Conservation (phyloP, 2,888 invertebrate genomes). For the Sinohyriopsis cumingii region DNA sequence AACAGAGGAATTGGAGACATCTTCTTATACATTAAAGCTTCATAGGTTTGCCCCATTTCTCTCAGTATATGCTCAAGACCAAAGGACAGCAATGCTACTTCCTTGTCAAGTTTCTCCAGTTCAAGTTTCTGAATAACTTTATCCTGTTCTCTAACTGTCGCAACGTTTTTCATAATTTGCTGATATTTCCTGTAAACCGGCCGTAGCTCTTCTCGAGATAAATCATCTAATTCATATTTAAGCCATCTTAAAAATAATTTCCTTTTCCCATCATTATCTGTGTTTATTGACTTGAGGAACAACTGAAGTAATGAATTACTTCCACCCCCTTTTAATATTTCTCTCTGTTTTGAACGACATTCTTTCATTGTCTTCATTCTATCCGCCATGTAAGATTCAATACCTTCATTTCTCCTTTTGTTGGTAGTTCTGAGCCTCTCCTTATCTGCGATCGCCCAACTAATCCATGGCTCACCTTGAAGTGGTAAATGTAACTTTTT, state of each 20-base stretch:
- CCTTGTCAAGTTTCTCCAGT: background rate
- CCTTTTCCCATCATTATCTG: background rate
- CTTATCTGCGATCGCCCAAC: no score
- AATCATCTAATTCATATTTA: background rate
- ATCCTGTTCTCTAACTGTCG: background rate
- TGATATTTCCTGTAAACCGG: background rate
- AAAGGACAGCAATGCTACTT: conserved; percentile 8
- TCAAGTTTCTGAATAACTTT: background rate
- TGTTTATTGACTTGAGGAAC: background rate
- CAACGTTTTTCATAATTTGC: background rate
- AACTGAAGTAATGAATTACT: background rate
- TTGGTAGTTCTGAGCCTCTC: no score
- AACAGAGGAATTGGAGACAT: background rate
- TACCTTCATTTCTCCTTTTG: no score
- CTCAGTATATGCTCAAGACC: conserved; percentile 19
- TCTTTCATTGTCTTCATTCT: background rate
- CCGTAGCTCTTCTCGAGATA: background rate
- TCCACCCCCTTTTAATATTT: background rate
- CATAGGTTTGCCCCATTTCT: conserved; percentile 20
- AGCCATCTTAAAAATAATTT: conserved; percentile 2
- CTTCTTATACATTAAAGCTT: background rate
- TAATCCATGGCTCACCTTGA: no score
- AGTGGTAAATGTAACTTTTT: no score
- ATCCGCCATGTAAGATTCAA: no score
- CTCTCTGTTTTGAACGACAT: background rate